Evolutionary conservation across 2,113 vertebrate species (phyloP).

Genomic region (Cnemophilus loriae): DNA sequence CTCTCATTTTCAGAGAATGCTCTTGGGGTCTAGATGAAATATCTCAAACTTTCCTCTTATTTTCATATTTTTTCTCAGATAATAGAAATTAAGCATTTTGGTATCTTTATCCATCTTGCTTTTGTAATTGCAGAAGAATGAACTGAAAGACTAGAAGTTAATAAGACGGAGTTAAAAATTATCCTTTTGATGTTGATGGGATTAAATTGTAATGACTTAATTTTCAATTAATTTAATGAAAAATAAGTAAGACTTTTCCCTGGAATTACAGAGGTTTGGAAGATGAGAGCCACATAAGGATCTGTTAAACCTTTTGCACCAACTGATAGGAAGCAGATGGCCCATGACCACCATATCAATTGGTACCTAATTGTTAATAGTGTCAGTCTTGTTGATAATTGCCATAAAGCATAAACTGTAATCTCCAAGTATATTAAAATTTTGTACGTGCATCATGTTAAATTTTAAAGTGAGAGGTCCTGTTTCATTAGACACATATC

Average conservation of each 20-base stretch:
- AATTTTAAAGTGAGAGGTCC: neutral
- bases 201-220: constrained; percentile 14
- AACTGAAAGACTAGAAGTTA: neutral
- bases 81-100: neutral
- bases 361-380: neutral
- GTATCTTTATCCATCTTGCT: neutral
- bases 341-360: neutral
- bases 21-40: neutral
- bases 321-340: neutral
- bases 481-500: neutral
- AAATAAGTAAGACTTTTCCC: neutral
- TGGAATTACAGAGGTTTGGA: neutral
- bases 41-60: neutral
- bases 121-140: neutral
- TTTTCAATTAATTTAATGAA: constrained; percentile 1
- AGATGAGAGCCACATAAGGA: neutral
- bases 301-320: neutral
- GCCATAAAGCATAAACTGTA: neutral
- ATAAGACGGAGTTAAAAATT: neutral
- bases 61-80: neutral
- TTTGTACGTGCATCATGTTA: neutral
- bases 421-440: neutral
- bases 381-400: neutral
- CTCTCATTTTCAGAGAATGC: neutral
- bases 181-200: neutral